phyloP scores from a whole-genome alignment of 2,113 vertebrate species.

The Cyprinodon brontotheroides region DNA sequence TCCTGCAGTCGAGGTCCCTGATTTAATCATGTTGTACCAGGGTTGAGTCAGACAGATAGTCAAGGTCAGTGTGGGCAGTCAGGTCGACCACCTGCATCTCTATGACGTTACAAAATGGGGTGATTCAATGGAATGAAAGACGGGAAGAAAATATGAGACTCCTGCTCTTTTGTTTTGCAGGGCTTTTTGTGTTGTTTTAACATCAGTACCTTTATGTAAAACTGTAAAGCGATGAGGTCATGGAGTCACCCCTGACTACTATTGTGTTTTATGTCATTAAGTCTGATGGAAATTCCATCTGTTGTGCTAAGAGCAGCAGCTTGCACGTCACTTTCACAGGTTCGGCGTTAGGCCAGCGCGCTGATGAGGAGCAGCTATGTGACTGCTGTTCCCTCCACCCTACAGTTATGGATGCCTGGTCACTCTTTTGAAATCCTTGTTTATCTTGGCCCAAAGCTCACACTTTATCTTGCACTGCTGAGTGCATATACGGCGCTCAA shows the following conservation, averaged over 20 bases:
- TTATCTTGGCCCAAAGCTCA: conserved; percentile 2
- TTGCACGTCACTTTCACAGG: conserved; percentile 24
- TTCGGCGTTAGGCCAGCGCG: neutral
- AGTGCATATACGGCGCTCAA: neutral
- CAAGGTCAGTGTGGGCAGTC: neutral
- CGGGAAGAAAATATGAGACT: conserved; percentile 11
- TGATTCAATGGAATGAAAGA: conserved; percentile 65
- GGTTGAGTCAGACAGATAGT: neutral
- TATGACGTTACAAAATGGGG: conserved; percentile 39
- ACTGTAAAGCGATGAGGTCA: conserved; percentile 26
- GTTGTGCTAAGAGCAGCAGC: conserved; percentile 48
- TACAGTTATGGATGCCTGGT: neutral
- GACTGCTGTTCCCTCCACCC: conserved; percentile 1
- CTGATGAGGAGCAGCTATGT: conserved; percentile 41
- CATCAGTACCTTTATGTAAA: conserved; percentile 43
- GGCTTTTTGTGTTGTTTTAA: conserved; percentile 36
- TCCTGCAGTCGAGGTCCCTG: conserved; percentile 21
- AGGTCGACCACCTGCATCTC: conserved; percentile 12
- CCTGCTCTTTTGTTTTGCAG: conserved; percentile 23
- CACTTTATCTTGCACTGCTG: neutral
- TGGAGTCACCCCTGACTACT: conserved; percentile 55
- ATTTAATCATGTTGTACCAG: neutral
- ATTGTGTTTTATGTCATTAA: conserved; percentile 13
- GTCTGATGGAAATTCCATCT: conserved; percentile 21
- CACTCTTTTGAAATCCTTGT: conserved; percentile 8